Evolutionary conservation across 2,888 invertebrate species (phyloP).

Genomic region (Volucella zonaria): DNA sequence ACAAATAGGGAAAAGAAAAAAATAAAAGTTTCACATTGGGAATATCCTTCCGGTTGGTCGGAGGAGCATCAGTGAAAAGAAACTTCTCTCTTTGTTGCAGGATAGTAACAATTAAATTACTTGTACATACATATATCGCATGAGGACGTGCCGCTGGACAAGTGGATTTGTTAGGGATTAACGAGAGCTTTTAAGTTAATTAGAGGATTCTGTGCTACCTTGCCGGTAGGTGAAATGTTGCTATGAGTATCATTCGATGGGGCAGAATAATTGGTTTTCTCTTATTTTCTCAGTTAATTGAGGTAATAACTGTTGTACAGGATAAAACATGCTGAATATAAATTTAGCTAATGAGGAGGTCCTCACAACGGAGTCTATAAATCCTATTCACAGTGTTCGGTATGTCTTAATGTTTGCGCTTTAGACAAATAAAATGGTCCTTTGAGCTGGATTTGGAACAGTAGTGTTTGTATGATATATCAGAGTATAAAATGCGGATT

Average conservation of each 20-base stretch:
- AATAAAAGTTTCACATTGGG: background rate
- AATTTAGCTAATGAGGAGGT: too few relatives aligned
- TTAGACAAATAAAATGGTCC: too few relatives aligned
- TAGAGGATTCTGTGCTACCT: conserved; percentile 15
- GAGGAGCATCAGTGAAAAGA: background rate
- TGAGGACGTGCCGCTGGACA: conserved; percentile 8
- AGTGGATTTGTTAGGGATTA: conserved; percentile 38
- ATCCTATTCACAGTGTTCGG: too few relatives aligned
- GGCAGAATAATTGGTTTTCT: too few relatives aligned
- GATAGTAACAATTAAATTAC: conserved; percentile 28
- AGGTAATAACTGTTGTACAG: too few relatives aligned
- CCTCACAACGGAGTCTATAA: too few relatives aligned
- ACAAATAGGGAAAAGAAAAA: background rate
- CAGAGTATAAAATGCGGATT: too few relatives aligned
- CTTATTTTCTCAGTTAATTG: too few relatives aligned
- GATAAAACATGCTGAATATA: too few relatives aligned
- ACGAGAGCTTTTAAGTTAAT: conserved; percentile 50
- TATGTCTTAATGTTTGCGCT: too few relatives aligned
- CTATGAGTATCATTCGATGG: background rate
- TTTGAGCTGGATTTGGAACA: too few relatives aligned
- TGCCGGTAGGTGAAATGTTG: background rate
- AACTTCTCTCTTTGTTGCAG: background rate
- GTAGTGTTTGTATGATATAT: too few relatives aligned
- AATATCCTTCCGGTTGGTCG: background rate
- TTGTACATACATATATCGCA: background rate